Conservation (phyloP, 2,797 vertebrate species). For the Fratercula arctica region DNA sequence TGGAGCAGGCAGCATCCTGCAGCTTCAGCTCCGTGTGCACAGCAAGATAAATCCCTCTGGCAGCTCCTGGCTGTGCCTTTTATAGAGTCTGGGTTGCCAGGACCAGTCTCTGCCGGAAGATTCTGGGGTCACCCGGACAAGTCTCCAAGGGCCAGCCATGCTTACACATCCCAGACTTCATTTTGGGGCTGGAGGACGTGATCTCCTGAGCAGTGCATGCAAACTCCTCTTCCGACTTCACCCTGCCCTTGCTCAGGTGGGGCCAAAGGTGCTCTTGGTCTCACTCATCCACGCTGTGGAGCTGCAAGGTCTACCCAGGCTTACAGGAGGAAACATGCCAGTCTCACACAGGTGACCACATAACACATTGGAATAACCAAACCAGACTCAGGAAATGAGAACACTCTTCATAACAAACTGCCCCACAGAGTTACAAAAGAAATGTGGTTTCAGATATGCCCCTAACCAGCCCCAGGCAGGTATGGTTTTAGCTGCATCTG, state of each 20-base stretch:
- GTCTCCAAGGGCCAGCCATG: not conserved
- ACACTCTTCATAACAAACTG: not conserved
- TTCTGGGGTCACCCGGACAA: not conserved
- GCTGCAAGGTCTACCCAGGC: not conserved
- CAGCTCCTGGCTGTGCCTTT: not conserved
- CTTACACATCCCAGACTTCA: not conserved
- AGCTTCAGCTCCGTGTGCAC: not conserved
- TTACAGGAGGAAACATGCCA: rapidly evolving
- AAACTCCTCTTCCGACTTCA: not conserved
- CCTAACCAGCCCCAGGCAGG: not conserved
- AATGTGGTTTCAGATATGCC: not conserved
- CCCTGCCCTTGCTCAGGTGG: not conserved
- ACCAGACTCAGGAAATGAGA: not conserved
- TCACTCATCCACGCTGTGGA: not conserved
- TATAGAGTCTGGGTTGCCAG: not conserved
- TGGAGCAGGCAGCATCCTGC: not conserved
- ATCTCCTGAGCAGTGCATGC: rapidly evolving
- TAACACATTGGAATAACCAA: not conserved
- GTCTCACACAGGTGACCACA: not conserved
- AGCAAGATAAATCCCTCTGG: not conserved
- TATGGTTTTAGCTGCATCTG: not conserved
- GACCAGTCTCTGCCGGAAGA: not conserved
- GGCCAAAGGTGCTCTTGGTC: not conserved
- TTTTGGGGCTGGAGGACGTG: not conserved
- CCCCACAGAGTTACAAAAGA: not conserved